A percentile compares a stretch with the other conserved stretches of the same genome.
Conservation (phyloP, 2,888 invertebrate genomes). For the Drosophila sordidapex region DNA sequence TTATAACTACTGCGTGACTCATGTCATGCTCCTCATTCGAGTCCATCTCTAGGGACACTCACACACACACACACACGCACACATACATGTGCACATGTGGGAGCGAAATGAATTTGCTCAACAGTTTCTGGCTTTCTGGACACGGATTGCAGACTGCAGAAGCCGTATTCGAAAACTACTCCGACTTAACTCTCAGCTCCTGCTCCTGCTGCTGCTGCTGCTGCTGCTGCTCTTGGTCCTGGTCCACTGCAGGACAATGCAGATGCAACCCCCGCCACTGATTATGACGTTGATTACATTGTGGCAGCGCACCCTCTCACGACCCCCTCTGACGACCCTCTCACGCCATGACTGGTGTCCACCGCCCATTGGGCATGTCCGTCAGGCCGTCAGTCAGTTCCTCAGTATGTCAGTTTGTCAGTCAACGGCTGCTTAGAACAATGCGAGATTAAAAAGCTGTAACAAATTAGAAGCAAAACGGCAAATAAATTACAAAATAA, state of each 20-base stretch:
- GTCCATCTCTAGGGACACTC: conserved; percentile 44
- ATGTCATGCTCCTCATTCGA: neutral
- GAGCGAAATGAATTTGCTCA: conserved; percentile 62
- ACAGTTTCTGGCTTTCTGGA: conserved; percentile 37
- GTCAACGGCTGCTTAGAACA: conserved; percentile 71
- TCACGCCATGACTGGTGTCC: neutral
- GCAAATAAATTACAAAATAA: conserved; percentile 76
- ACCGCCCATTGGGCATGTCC: conserved; percentile 27
- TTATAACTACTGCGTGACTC: neutral
- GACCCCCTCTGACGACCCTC: neutral
- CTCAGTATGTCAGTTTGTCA: conserved; percentile 60
- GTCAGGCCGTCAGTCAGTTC: conserved; percentile 19
- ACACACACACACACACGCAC: neutral
- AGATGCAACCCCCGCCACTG: conserved; percentile 51
- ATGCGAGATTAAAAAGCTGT: conserved; percentile 77
- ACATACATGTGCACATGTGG: conserved; percentile 34
- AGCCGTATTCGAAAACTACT: conserved; percentile 38
- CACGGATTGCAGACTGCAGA: conserved; percentile 14
- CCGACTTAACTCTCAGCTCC: conserved; percentile 13
- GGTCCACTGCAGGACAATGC: conserved; percentile 63
- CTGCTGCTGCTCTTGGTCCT: conserved; percentile 6
- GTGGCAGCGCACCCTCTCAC: conserved; percentile 39
- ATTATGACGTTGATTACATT: conserved; percentile 78
- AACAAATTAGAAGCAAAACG: conserved; percentile 77
- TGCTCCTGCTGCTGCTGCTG: neutral